Base-by-base conservation (phyloP, 2,113 vertebrate species). In the Semicossyphus pulcher region DNA sequence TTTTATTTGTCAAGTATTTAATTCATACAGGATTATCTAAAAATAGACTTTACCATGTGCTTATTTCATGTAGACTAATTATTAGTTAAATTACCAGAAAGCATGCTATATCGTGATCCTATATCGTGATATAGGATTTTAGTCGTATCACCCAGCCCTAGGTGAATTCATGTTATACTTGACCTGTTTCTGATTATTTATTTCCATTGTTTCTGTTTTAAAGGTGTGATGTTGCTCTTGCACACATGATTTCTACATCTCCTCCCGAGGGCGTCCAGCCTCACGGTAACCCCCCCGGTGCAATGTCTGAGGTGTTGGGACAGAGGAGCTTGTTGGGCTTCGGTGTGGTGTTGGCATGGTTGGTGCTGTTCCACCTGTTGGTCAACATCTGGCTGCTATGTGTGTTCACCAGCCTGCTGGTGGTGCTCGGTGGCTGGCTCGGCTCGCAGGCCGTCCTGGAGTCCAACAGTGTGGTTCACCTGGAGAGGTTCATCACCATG, bases 381-480 rank as follows among this genome's bases (percentile, higher is more conserved):
- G 93, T 98, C 26, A 96, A 95, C 5, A 83, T 97, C 63, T 95
- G 95, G 95, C 89, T 93, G 0, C 91, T 98, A 29, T 95, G 93
- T 10, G 61, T 96, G 56, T 94, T 97, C 59, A 97, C 93, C 0
- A 95, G 93, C 11, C 58, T 92, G n/a, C 74, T 98, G 54, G 78
- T 93, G 1, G 93, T 92, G 10, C 83, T 97, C 11, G 96, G 96
- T 0, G 95, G 94, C 2, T 98, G 97, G 96, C 64, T 98, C 20
- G 95, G 95, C 1, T 93, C 95, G 0, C 92, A 88, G 1, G 91
- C 91, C 0, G 36, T 95, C 5, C 41, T 91, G 0, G 86, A 88
- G 16, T 91, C 37, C 7, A 83, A 90, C 14, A 91, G 90, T 7
- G 82, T 92, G 0, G 74, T 99, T 56, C 96, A 96, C 28, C 82